Conservation (phyloP, 2,797 vertebrate genomes). For the Pseudomugil tenellus region DNA sequence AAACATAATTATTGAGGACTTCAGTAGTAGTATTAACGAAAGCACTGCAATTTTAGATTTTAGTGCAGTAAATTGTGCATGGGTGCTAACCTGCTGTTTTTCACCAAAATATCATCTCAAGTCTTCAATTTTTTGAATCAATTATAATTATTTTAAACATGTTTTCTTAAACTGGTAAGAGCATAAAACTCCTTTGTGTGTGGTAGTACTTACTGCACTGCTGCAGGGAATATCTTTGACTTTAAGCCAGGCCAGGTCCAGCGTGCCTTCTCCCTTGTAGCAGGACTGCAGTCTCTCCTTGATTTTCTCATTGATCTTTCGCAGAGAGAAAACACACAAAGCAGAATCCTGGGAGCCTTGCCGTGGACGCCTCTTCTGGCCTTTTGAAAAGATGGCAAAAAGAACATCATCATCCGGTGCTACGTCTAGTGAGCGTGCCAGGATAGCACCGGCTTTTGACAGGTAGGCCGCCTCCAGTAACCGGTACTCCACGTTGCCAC, state of each 20-base stretch:
- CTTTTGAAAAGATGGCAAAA: conserved; percentile 96
- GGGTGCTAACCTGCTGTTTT: not conserved
- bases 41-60: not conserved
- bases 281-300: conserved; percentile 97
- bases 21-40: conserved; percentile 4
- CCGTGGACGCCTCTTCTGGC: conserved; percentile 94
- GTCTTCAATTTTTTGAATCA: not conserved
- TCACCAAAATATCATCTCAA: not conserved
- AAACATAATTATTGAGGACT: not conserved
- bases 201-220: conserved; percentile 91
- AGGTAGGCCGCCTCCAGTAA: conserved; percentile 95
- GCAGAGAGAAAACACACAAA: conserved; percentile 94
- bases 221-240: conserved; percentile 98
- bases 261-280: conserved; percentile 95
- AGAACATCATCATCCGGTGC: conserved; percentile 91
- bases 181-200: not conserved
- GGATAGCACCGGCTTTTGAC: conserved; percentile 91
- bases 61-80: not conserved
- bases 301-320: conserved; percentile 95
- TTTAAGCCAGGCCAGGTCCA: conserved; percentile 98
- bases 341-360: conserved; percentile 93
- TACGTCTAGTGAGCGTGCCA: conserved; percentile 89
- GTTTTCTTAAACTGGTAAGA: no score
- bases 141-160: not conserved
- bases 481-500: conserved; percentile 93